Evolutionary conservation across 2,888 invertebrate species (phyloP).

Genomic region (Chymomyza procnemis): DNA sequence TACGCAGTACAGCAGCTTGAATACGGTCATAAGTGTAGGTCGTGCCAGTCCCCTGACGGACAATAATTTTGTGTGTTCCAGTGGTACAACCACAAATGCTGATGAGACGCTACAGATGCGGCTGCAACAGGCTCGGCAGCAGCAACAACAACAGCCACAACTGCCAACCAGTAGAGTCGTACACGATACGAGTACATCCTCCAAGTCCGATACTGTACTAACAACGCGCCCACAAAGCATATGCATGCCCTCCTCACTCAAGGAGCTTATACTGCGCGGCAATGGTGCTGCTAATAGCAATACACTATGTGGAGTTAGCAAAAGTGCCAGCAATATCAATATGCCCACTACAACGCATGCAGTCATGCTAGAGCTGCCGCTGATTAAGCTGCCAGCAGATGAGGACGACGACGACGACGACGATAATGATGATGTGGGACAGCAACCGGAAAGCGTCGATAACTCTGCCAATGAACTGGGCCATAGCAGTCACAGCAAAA

Average conservation of each 20-base stretch:
- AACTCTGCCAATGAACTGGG: constrained; percentile 10
- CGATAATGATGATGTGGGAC: constrained; percentile 18
- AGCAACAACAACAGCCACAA: constrained; percentile 55
- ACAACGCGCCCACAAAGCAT: constrained; percentile 66
- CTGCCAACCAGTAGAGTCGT: constrained; percentile 60
- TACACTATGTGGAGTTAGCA: constrained; percentile 41
- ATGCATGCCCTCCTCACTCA: constrained; percentile 75
- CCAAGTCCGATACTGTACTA: constrained; percentile 73
- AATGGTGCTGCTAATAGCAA: constrained; percentile 11
- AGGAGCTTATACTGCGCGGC: constrained; percentile 73
- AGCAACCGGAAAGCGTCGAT: constrained; percentile 23
- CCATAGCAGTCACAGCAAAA: constrained; percentile 44
- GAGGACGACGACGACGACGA: constrained; percentile 41
- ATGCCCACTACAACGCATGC: constrained; percentile 47
- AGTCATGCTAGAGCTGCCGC: constrained; percentile 78
- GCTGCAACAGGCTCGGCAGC: constrained; percentile 23
- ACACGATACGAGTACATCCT: constrained; percentile 73
- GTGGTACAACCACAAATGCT: constrained; percentile 18
- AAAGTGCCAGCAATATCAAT: constrained; percentile 57
- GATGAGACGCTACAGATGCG: constrained; percentile 1
- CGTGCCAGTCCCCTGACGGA: constrained; percentile 56
- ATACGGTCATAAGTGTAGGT: constrained; percentile 72
- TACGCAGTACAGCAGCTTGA: constrained; percentile 74
- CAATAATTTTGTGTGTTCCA: constrained; percentile 45
- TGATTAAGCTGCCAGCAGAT: constrained; percentile 76